Evolutionary conservation across 2,113 vertebrate genomes (phyloP).

Genomic region (Eira barbara): DNA sequence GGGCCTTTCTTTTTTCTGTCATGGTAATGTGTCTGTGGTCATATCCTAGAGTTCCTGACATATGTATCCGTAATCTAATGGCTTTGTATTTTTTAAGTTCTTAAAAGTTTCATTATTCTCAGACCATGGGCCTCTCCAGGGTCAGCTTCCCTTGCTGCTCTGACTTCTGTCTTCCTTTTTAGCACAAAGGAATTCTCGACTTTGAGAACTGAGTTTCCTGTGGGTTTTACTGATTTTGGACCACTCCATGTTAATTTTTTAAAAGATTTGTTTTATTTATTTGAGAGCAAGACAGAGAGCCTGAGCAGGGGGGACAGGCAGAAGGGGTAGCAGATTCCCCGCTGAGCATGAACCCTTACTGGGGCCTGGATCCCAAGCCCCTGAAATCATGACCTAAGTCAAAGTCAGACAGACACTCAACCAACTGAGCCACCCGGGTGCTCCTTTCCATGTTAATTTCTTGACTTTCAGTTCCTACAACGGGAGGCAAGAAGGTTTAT

Average conservation of each 20-base stretch:
- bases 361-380: no score
- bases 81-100: background rate
- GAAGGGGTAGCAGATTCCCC: no score
- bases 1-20: background rate
- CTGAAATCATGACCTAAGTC: no score
- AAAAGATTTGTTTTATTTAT: no score
- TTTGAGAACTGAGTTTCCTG: background rate
- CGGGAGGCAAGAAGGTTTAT: background rate
- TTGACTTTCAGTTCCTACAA: background rate
- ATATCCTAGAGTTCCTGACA: background rate
- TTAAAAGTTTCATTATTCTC: background rate
- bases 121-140: background rate
- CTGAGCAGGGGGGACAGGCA: no score
- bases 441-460: background rate
- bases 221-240: background rate
- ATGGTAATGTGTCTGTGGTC: background rate
- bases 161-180: background rate
- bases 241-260: background rate
- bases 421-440: no score
- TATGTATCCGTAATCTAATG: background rate
- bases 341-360: no score
- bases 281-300: no score
- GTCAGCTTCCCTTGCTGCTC: background rate
- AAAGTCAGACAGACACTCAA: no score
- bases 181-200: background rate